phyloP scores from a whole-genome alignment of 2,113 vertebrate species.

The Argyrosomus japonicus region DNA sequence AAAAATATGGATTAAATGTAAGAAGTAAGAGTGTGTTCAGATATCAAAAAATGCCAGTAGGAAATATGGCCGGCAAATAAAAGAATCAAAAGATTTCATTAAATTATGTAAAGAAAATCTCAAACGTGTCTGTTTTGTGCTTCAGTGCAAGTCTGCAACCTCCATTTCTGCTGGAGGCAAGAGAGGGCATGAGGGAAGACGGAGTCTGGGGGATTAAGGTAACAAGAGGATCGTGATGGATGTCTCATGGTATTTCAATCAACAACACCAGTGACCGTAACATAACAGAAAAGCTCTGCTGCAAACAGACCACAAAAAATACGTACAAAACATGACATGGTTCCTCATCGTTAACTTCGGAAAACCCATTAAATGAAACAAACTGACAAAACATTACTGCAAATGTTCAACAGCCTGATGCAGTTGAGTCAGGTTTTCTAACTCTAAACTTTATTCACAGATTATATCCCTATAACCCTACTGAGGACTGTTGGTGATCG shows the following conservation, averaged over 20 bases:
- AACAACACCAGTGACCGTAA: constrained; percentile 28
- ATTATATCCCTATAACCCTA: constrained; percentile 74
- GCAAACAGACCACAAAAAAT: constrained; percentile 4
- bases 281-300: constrained; percentile 8
- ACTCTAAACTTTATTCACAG: not conserved
- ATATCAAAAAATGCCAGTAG: not conserved
- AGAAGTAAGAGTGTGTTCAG: constrained; percentile 1
- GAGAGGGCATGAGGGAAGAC: constrained; percentile 25
- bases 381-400: constrained; percentile 9
- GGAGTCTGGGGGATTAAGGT: constrained; percentile 39
- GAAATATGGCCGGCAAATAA: not conserved
- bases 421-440: not conserved
- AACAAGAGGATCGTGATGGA: constrained; percentile 68
- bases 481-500: constrained; percentile 88
- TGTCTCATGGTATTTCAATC: constrained; percentile 74
- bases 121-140: constrained; percentile 42
- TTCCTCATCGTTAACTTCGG: not conserved
- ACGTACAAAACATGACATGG: not conserved
- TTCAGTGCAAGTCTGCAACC: constrained; percentile 57
- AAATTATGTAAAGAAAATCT: constrained; percentile 25
- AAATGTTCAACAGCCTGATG: not conserved
- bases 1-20: constrained; percentile 5
- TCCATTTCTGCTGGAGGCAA: constrained; percentile 55
- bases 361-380: constrained; percentile 4
- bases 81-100: constrained; percentile 6